phyloP scores from a whole-genome alignment of 2,888 invertebrate species.

The Lasioglossum zephyrum region DNA sequence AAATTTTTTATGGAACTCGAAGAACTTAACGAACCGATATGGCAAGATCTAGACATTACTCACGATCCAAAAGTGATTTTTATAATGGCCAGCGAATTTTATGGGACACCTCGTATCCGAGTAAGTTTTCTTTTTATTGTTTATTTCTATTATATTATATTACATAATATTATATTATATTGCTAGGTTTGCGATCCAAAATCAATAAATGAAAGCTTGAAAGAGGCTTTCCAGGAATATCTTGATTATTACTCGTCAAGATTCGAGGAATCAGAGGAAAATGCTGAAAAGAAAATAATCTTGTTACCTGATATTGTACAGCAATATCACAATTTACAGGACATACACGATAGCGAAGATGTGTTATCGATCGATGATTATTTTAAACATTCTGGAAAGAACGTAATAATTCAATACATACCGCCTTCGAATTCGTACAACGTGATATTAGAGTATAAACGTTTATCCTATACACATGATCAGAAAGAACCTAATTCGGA shows the following conservation, averaged over 20 bases:
- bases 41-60: slow-evolving; percentile 80
- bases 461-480: not conserved
- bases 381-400: slow-evolving; percentile 46
- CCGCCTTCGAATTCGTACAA: slow-evolving; percentile 66
- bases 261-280: slow-evolving; percentile 1
- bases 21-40: slow-evolving; percentile 80
- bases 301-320: slow-evolving; percentile 74
- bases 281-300: slow-evolving; percentile 23
- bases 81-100: slow-evolving; percentile 79
- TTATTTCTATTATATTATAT: not conserved
- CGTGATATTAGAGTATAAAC: slow-evolving; percentile 71
- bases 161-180: not conserved
- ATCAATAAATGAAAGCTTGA: slow-evolving; percentile 75
- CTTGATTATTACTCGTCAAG: slow-evolving; percentile 63
- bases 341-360: not conserved
- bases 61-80: slow-evolving; percentile 80
- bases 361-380: slow-evolving; percentile 52
- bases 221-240: slow-evolving; percentile 70
- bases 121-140: slow-evolving; percentile 60
- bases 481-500: slow-evolving; percentile 18
- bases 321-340: slow-evolving; percentile 70
- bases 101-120: slow-evolving; percentile 73
- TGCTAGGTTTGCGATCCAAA: slow-evolving; percentile 75
- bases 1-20: slow-evolving; percentile 73
- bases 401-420: slow-evolving; percentile 51